A percentile compares a stretch with the other conserved stretches of the same genome.
These are phyloP conservation scores for Eurytoma californica DNA, from an alignment of 2,888 invertebrate genomes.

Conservation along the genomic window DNA sequence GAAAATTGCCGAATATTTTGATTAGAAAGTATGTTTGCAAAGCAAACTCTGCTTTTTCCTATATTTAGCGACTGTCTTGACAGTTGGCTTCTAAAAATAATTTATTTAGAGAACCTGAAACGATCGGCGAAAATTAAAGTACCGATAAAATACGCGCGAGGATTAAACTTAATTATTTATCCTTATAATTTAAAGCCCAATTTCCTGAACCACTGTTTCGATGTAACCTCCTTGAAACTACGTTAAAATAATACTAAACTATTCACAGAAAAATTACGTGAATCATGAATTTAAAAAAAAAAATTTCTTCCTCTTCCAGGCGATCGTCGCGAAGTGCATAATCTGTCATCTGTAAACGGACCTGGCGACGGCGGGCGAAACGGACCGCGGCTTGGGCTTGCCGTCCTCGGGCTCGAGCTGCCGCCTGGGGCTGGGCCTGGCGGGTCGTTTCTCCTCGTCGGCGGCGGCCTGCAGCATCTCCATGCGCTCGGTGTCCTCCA, in stretches of 20 bases:
- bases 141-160: no score
- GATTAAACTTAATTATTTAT: no score
- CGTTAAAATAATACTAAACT: no score
- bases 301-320: no score
- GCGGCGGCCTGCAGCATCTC: conserved; percentile 51
- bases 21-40: conserved; percentile 23
- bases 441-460: conserved; percentile 21
- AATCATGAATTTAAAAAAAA: no score
- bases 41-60: conserved; percentile 11
- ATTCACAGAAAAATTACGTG: no score
- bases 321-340: no score
- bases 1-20: conserved; percentile 2
- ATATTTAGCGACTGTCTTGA: conserved; percentile 13
- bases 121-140: no score
- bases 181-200: no score
- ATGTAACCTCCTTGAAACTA: no score
- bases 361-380: conserved; percentile 47
- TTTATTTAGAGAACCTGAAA: background rate
- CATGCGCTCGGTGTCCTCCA: conserved; percentile 69
- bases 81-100: conserved; percentile 4
- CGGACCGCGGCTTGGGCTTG: conserved; percentile 4
- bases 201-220: no score
- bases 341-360: background rate
- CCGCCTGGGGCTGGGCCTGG: conserved; percentile 11
- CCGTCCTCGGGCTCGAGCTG: conserved; percentile 29